Base-by-base conservation (phyloP, 1,140 invertebrate genomes). In the Formica selysi region DNA sequence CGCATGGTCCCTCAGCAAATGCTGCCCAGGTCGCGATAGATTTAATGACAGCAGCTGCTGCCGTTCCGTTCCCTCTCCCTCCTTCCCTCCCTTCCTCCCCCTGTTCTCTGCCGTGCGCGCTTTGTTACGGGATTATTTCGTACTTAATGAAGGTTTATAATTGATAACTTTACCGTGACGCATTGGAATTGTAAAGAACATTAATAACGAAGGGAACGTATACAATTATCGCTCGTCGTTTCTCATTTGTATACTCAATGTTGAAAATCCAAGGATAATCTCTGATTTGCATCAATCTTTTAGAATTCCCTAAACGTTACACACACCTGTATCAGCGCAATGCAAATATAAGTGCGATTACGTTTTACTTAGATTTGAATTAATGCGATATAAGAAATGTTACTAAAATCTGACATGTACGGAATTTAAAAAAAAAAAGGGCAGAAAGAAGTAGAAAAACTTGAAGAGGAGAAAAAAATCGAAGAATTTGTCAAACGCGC, bases 91-190 rank as follows among this genome's bases (percentile, higher is more conserved):
- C 32, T 32, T 32, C n/a, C n/a, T n/a, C 29, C 32, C 32, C 32
- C 32, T 4, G 1, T 29, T 32, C 1, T 6, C 22, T 70, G 32
- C 62, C 19, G 19, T 10, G 48, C 5, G 48, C 65, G 67, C 38
- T 73, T 41, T 44, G 54, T 73, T 61, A 44, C 36, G 29, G 51
- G 51, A 73, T 83, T 73, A 83, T 74, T 83, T 83, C 68, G 13
- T 74, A 74, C 38, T 83, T 83, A 62, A 83, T 83, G 79, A 73
- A 64, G 54, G 79, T 29, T 73, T 83, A 54, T 83, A 83, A 83
- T 83, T 83, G 68, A 74, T 83, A 83, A 83, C n/a, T 62, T 65
- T 81, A 81, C 71, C 67, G 36, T 51, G 79, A 73, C 26, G 19
- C 32, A 13, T 41, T n/a, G 19, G 36, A 22, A 36, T 8, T 71